Base-by-base conservation (phyloP, 2,888 invertebrate genomes). In the Hipparchia sbordonii region DNA sequence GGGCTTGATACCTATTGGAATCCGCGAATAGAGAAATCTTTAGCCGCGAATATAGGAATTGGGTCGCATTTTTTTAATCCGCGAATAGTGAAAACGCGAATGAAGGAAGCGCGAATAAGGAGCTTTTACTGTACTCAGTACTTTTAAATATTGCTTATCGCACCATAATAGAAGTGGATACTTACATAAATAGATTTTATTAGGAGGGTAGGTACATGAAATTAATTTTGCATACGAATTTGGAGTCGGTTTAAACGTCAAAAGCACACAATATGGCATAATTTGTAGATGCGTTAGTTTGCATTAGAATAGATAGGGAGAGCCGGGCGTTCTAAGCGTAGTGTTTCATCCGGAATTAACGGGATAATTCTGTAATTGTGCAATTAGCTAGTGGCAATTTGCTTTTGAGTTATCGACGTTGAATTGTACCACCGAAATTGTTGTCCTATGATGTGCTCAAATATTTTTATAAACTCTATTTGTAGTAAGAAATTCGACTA, bases 311-410 rank as follows among this genome's bases (percentile, higher is more conserved):
- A 81, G 84, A 76, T 81, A 77, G 81, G 81, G 79, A 67, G 69
- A 74, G 75, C 71, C 70, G 72, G 76, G 65, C 69, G 61, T 10
- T 59, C 65, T 73, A 77, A 79, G 80, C 77, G 78, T 79, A 80
- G 65, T 54, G 87, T 91, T 91, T 91, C 93, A 89, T 83, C 87
- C 88, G 85, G 88, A 91, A 91, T 91, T 91, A 91, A 91, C 88
- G 89, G 86, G 90, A 89, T 92, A 91, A 93, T 92, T 85, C 86
- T 85, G 86, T 92, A 92, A 93, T 91, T 90, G 90, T 87, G 85
- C 90, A 91, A 92, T 92, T 91, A 92, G 85, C 85, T 81, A 85
- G 84, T 82, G 85, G 82, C 87, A 89, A 90, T 89, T 92, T 88
- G 84, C 86, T 87, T 82, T 86, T 79, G 79, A 82, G 82, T 88